Evolutionary conservation across 2,888 invertebrate genomes (phyloP).

Genomic region (Macrophya alboannulata): DNA sequence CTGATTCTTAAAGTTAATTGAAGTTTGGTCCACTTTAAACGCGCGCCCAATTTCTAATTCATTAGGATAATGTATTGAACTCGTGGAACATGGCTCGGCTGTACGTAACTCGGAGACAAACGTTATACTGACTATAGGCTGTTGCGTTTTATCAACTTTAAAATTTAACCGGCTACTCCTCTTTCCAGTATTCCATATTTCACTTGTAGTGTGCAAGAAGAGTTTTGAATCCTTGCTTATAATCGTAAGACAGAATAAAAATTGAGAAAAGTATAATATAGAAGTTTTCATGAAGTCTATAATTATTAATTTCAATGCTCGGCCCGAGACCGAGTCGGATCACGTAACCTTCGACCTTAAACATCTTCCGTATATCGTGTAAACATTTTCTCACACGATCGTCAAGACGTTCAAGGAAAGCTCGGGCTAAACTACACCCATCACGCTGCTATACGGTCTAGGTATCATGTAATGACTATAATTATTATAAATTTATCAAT

Average conservation of each 20-base stretch:
- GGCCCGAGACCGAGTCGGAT: neutral
- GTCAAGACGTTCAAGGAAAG: slow-evolving; percentile 1
- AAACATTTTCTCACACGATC: slow-evolving; percentile 49
- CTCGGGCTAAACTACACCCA: neutral
- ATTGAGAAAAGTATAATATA: neutral
- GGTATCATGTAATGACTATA: slow-evolving; percentile 14
- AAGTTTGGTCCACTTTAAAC: slow-evolving; percentile 67
- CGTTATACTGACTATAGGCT: slow-evolving; percentile 5
- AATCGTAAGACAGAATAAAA: neutral
- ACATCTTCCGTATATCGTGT: slow-evolving; percentile 27
- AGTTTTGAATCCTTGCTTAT: neutral
- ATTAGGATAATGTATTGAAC: slow-evolving; percentile 68
- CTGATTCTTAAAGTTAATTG: slow-evolving; percentile 75
- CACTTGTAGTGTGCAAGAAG: neutral
- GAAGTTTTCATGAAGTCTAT: neutral
- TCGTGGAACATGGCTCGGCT: neutral
- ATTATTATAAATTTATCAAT: slow-evolving; percentile 46
- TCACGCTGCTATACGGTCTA: neutral
- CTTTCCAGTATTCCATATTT: neutral
- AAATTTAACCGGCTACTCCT: neutral
- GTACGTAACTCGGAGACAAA: slow-evolving; percentile 11
- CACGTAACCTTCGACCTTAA: slow-evolving; percentile 25
- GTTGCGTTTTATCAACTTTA: neutral
- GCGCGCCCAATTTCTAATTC: slow-evolving; percentile 69
- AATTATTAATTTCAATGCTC: slow-evolving; percentile 33